Base-by-base conservation (phyloP, 2,888 invertebrate species). In the Alloscopus bannaensis region DNA sequence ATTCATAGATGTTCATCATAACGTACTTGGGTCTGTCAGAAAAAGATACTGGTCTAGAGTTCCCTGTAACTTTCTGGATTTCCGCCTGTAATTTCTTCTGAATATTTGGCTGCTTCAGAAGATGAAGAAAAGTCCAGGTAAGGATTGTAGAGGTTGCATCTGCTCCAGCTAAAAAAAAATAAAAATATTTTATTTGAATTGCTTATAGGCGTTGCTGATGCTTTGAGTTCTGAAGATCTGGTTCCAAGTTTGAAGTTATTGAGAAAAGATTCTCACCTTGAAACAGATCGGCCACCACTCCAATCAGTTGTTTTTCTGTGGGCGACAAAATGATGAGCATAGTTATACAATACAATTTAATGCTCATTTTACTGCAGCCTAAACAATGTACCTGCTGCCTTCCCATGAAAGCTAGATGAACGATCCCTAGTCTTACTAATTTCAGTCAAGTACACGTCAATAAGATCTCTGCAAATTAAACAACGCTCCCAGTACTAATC, bases 381-480 rank as follows among this genome's bases (percentile, higher is more conserved):
- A n/a, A 47, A 13, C 11, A 47, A 6, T n/a, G 11, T 47, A 79
- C 79, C 72, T 66, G 40, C 80, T 3, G 28, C 40, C 13, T 13
- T 24, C 16, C 70, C 80, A 70, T 64, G 57, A 80, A 80, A 80
- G n/a, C 40, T 69, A 3, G 76, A 80, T 1, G 28, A 1, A 3
- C 65, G 20, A 18, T 76, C 76, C 0, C 31, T 62, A 13, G 80
- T 75, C 3, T 75, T 50, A 11, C 45, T 52, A 2, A 76, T 80
- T 66, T 80, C 70, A 1, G 31, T 70, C 3, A 80, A 11, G 50
- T 64, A 76, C 8, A 70, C 70, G 26, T 80, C 76, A 28, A 70
- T 80, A 42, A 80, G 76, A 36, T 80, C 80, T n/a, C 75, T 80
- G 47, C 6, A 47, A 50, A 29, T n/a, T n/a, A n/a, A n/a, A n/a